phyloP scores from a whole-genome alignment of 2,113 vertebrate species.

The Anthoscopus minutus region DNA sequence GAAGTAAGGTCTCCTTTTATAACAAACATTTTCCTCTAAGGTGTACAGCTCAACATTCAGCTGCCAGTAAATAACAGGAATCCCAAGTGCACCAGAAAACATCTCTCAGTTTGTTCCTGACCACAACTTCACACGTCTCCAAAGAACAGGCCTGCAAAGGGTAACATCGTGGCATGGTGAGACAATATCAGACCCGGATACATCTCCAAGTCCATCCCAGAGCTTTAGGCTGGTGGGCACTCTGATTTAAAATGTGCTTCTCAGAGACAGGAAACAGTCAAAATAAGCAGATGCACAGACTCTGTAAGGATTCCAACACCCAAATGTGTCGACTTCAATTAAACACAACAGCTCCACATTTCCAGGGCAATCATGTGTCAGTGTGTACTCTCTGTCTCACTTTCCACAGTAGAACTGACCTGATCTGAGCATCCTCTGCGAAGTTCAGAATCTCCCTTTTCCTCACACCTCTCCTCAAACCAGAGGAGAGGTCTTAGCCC shows the following conservation, averaged over 20 bases:
- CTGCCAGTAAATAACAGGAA: neutral
- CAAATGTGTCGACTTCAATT: slow-evolving; percentile 9
- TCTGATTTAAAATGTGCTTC: neutral
- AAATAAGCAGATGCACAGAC: slow-evolving; percentile 38
- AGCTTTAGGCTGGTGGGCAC: neutral
- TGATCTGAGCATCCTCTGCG: neutral
- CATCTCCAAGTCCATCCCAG: neutral
- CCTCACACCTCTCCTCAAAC: neutral
- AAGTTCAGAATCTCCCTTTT: neutral
- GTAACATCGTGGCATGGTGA: accelerated
- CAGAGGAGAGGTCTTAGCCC: neutral
- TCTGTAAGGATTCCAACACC: slow-evolving; percentile 24
- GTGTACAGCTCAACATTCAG: neutral
- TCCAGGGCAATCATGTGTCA: neutral
- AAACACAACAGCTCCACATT: slow-evolving; percentile 24
- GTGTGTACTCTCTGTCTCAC: neutral
- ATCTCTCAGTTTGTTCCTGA: neutral
- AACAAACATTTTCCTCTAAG: neutral
- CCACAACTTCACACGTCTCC: neutral
- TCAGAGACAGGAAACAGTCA: neutral
- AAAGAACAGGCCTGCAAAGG: neutral
- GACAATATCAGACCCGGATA: neutral
- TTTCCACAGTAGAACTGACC: neutral
- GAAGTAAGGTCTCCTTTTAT: neutral
- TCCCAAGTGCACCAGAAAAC: neutral